These are phyloP conservation scores for Anadara kagoshimensis DNA, from an alignment of 1,140 invertebrate genomes.

Conservation along the genomic window DNA sequence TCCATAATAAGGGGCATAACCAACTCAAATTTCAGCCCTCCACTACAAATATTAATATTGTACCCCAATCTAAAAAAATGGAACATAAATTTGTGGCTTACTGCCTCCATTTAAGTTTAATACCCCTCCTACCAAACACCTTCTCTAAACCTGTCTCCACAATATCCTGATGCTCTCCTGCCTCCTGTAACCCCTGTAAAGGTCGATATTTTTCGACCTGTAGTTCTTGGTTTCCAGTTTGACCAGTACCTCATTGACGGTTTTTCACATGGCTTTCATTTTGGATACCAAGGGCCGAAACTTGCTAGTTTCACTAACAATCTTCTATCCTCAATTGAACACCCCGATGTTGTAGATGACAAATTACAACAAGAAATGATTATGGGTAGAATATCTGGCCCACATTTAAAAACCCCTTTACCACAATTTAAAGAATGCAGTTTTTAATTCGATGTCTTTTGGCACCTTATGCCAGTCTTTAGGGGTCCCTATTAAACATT, in stretches of 20 bases:
- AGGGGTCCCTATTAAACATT: constrained; percentile 13
- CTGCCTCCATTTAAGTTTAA: background rate
- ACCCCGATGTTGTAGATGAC: too few species aligned
- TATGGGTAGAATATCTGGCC: too few species aligned
- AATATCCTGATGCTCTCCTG: background rate
- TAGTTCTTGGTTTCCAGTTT: constrained; percentile 10
- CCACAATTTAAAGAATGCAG: background rate
- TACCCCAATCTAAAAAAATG: too few species aligned
- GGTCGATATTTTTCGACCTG: background rate
- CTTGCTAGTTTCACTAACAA: background rate
- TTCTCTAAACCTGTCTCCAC: background rate
- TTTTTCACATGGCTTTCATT: constrained; percentile 11
- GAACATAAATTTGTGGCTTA: too few species aligned
- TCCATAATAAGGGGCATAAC: too few species aligned
- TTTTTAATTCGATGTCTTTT: constrained; percentile 10
- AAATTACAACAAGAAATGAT: too few species aligned
- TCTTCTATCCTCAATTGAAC: background rate
- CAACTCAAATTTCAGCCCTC: too few species aligned
- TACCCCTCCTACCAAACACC: background rate
- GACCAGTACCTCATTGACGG: background rate
- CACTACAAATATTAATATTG: too few species aligned
- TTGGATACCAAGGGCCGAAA: constrained; percentile 13
- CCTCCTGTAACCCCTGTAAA: background rate
- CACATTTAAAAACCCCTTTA: too few species aligned
- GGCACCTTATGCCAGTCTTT: background rate